A percentile compares a stretch with the other conserved stretches of the same genome.
phyloP scores from a whole-genome alignment of 2,888 invertebrate genomes.

The Sthenelais limicola region DNA sequence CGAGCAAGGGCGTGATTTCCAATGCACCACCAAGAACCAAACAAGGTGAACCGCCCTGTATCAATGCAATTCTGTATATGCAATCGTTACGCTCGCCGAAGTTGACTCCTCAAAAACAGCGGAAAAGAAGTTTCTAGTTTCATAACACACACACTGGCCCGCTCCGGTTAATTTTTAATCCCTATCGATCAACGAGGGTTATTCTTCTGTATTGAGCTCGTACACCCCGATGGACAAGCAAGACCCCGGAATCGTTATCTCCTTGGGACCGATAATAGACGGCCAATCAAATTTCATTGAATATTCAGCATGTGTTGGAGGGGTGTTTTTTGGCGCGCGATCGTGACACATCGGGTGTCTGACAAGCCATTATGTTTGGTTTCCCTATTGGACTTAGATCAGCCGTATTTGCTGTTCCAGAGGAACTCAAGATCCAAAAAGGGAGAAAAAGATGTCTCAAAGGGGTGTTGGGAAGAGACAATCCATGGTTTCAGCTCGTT shows the following conservation, averaged over 20 bases:
- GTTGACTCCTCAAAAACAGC: too few relatives aligned
- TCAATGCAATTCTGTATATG: too few relatives aligned
- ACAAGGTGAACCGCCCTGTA: too few relatives aligned
- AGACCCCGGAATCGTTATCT: constrained; percentile 14
- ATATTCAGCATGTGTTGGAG: constrained; percentile 17
- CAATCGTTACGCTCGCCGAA: too few relatives aligned
- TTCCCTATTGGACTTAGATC: not conserved
- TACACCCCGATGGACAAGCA: constrained; percentile 24
- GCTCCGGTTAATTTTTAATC: too few relatives aligned
- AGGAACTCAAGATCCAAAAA: not conserved
- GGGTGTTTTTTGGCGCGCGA: constrained; percentile 18
- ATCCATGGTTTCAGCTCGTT: too few relatives aligned
- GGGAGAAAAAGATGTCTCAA: not conserved
- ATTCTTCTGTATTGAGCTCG: too few relatives aligned
- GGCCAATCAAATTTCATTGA: constrained; percentile 31
- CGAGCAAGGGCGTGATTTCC: too few relatives aligned
- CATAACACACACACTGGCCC: too few relatives aligned
- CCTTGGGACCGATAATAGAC: constrained; percentile 23
- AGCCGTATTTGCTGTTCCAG: constrained; percentile 19
- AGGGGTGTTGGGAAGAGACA: not conserved
- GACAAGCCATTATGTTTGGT: constrained; percentile 2
- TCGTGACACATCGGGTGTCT: constrained; percentile 14
- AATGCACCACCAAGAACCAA: too few relatives aligned
- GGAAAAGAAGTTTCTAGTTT: too few relatives aligned
- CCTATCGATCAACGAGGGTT: too few relatives aligned